phyloP scores from a whole-genome alignment of 2,797 vertebrate genomes.

The Oreochromis mossambicus region DNA sequence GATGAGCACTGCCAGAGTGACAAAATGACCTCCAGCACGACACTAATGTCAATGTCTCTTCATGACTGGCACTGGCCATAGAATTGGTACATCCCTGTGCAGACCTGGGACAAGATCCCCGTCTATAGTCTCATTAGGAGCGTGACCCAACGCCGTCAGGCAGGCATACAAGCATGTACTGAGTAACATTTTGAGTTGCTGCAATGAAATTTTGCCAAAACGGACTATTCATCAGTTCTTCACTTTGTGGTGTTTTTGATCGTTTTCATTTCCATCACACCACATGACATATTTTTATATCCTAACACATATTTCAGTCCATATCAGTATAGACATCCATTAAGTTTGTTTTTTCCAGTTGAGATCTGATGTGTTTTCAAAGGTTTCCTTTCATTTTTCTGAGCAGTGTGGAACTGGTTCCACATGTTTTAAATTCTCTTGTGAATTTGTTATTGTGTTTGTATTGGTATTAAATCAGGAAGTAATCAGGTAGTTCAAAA shows the following conservation, averaged over 20 bases:
- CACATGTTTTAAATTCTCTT: neutral
- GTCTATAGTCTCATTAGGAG: neutral
- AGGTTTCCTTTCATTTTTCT: neutral
- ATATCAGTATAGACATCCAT: neutral
- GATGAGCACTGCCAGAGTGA: neutral
- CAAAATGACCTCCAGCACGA: neutral
- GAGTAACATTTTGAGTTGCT: neutral
- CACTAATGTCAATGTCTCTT: neutral
- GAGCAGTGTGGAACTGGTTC: neutral
- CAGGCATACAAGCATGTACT: neutral
- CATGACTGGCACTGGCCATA: neutral
- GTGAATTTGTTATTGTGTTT: neutral
- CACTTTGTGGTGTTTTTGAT: neutral
- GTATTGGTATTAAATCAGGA: neutral
- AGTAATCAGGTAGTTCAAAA: neutral
- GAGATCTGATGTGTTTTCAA: neutral
- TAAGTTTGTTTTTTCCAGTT: neutral
- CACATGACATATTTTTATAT: neutral
- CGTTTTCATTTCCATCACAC: neutral
- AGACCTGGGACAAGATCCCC: neutral
- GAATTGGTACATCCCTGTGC: neutral
- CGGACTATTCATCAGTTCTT: fast-evolving
- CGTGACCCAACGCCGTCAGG: neutral
- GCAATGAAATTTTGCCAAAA: neutral
- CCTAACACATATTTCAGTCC: neutral